phyloP scores from a whole-genome alignment of 1,140 invertebrate genomes.

The Nebria ingens region DNA sequence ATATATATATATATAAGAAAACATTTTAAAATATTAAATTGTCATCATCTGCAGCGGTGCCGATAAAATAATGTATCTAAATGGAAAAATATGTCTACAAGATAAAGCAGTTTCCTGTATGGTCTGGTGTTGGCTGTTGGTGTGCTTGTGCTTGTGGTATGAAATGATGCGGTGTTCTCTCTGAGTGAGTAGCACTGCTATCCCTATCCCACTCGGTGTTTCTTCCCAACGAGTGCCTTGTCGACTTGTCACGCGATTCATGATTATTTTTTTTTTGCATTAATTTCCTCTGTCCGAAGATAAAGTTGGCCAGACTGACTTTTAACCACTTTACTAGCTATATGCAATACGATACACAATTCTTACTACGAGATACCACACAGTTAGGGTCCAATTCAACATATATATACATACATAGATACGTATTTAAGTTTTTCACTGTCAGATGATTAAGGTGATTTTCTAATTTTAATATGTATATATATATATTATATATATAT shows the following conservation, averaged over 20 bases:
- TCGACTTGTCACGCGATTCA: background rate
- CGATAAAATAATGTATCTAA: constrained; percentile 32
- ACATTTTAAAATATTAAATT: constrained; percentile 34
- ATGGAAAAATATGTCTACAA: constrained; percentile 30
- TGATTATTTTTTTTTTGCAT: background rate
- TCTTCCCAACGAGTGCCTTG: constrained; percentile 16
- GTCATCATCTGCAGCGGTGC: constrained; percentile 26
- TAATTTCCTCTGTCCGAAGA: constrained; percentile 6
- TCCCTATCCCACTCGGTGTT: constrained; percentile 25
- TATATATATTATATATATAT: too few relatives aligned
- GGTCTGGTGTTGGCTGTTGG: constrained; percentile 21
- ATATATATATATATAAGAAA: too few relatives aligned
- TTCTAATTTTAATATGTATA: too few relatives aligned
- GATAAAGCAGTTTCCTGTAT: constrained; percentile 28
- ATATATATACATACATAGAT: too few relatives aligned
- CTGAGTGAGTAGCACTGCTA: constrained; percentile 18
- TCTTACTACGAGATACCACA: too few relatives aligned
- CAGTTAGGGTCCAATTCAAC: too few relatives aligned
- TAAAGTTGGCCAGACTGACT: too few relatives aligned
- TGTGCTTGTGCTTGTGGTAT: too few relatives aligned
- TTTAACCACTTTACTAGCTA: too few relatives aligned
- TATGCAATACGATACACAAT: background rate
- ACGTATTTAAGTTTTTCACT: too few relatives aligned
- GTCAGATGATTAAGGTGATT: too few relatives aligned
- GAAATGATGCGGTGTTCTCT: too few relatives aligned